Conservation (phyloP, 1,140 invertebrate genomes). For the Nasonia vitripennis region DNA sequence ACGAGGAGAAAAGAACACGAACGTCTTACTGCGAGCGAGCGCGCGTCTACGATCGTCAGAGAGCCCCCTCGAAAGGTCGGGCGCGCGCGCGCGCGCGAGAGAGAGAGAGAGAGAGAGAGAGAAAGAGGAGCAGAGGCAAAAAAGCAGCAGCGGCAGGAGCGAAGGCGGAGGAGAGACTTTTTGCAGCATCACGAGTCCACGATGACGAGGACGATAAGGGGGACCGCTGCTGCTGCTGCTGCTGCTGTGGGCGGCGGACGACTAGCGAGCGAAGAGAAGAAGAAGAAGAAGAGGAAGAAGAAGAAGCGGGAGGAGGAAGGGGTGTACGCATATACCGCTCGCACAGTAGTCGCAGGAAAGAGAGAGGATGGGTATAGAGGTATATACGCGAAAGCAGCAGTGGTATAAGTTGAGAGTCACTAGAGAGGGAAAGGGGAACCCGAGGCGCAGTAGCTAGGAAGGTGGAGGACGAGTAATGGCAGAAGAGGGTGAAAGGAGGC, state of each 20-base stretch:
- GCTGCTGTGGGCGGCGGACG: not conserved
- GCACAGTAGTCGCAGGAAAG: not conserved
- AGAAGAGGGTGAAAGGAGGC: constrained; percentile 65
- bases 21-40: constrained; percentile 46
- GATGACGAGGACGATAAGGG: constrained; percentile 52
- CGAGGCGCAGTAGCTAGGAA: constrained; percentile 48
- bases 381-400: constrained; percentile 45
- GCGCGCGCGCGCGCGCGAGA: no score
- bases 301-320: constrained; percentile 17
- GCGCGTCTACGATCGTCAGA: constrained; percentile 46
- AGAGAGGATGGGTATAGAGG: constrained; percentile 1
- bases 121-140: constrained; percentile 12
- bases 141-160: constrained; percentile 18
- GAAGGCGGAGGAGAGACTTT: constrained; percentile 39
- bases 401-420: constrained; percentile 64
- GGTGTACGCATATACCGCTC: constrained; percentile 24
- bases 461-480: constrained; percentile 60
- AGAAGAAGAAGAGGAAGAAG: not conserved
- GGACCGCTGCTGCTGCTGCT: constrained; percentile 3
- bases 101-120: not conserved
- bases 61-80: constrained; percentile 43
- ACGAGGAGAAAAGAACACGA: constrained; percentile 45
- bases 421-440: constrained; percentile 52
- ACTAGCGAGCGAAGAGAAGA: not conserved
- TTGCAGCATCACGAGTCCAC: constrained; percentile 53